These are phyloP conservation scores for Xyliphius kryptos DNA, from an alignment of 2,113 vertebrate genomes.

Conservation along the genomic window DNA sequence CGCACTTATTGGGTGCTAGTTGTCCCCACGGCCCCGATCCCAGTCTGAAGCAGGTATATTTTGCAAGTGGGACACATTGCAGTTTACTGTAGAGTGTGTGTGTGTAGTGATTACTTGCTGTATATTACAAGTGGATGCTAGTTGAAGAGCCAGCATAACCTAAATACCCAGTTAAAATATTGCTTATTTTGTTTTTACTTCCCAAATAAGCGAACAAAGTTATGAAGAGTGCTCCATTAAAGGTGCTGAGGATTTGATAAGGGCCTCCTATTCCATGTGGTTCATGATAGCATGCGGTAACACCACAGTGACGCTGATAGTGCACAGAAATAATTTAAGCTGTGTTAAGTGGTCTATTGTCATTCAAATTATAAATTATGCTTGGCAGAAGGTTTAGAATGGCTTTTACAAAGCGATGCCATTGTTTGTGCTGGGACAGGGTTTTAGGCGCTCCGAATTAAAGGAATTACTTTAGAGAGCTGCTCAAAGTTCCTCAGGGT, in stretches of 20 bases:
- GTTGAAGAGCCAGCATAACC: too few relatives aligned
- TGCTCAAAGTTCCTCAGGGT: conserved; percentile 61
- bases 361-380: conserved; percentile 73
- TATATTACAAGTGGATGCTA: too few relatives aligned
- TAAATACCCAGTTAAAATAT: too few relatives aligned
- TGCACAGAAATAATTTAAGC: conserved; percentile 64
- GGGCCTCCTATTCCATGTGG: conserved; percentile 51
- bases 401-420: conserved; percentile 65
- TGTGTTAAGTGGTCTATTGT: conserved; percentile 69
- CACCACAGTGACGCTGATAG: conserved; percentile 62
- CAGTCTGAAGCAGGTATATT: too few relatives aligned
- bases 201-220: conserved; percentile 26
- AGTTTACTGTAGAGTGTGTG: too few relatives aligned
- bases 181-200: too few relatives aligned
- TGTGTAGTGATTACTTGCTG: too few relatives aligned
- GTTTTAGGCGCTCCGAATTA: conserved; percentile 59
- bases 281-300: conserved; percentile 63
- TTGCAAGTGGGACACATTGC: too few relatives aligned
- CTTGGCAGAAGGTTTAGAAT: conserved; percentile 68
- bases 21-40: too few relatives aligned
- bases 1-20: too few relatives aligned
- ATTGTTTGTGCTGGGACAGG: conserved; percentile 68
- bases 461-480: conserved; percentile 66
- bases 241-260: conserved; percentile 57
- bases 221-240: conserved; percentile 53